These are phyloP conservation scores for Macrosoma leucophasiata DNA, from an alignment of 2,888 invertebrate genomes.

Conservation along the genomic window DNA sequence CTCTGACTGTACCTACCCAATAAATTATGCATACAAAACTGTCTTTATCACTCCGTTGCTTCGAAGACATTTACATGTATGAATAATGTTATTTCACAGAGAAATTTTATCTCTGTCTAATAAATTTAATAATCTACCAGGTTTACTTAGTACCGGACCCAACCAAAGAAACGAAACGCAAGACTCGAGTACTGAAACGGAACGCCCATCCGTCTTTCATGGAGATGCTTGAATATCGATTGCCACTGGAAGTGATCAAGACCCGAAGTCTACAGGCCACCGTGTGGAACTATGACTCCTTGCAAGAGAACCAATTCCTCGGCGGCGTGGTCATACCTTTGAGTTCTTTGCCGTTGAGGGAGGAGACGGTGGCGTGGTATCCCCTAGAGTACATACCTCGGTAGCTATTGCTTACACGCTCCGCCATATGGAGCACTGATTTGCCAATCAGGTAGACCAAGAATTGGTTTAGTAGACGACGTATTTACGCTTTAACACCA, in stretches of 20 bases:
- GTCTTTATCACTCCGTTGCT: no score
- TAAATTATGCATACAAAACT: no score
- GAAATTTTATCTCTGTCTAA: no score
- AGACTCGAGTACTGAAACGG: conserved; percentile 94
- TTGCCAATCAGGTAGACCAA: conserved; percentile 4
- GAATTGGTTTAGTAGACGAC: no score
- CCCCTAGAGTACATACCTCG: conserved; percentile 77
- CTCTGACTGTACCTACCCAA: no score
- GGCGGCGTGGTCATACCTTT: conserved; percentile 93
- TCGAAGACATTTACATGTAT: no score
- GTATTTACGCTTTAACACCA: no score
- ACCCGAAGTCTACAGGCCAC: conserved; percentile 90
- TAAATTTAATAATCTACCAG: conserved; percentile 33
- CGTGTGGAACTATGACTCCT: conserved; percentile 94
- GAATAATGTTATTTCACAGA: no score
- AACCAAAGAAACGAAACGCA: conserved; percentile 94
- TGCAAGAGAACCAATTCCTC: conserved; percentile 95
- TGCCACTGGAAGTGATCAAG: conserved; percentile 86
- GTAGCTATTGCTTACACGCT: conserved; percentile 55
- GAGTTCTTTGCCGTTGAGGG: conserved; percentile 81
- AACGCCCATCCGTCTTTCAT: conserved; percentile 98
- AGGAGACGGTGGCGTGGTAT: conserved; percentile 92
- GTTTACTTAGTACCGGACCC: conserved; percentile 94
- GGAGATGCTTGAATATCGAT: conserved; percentile 96
- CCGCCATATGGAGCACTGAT: conserved; percentile 49